These are phyloP conservation scores for Ochotona princeps DNA, from an alignment of 2,113 vertebrate genomes.

Conservation along the genomic window DNA sequence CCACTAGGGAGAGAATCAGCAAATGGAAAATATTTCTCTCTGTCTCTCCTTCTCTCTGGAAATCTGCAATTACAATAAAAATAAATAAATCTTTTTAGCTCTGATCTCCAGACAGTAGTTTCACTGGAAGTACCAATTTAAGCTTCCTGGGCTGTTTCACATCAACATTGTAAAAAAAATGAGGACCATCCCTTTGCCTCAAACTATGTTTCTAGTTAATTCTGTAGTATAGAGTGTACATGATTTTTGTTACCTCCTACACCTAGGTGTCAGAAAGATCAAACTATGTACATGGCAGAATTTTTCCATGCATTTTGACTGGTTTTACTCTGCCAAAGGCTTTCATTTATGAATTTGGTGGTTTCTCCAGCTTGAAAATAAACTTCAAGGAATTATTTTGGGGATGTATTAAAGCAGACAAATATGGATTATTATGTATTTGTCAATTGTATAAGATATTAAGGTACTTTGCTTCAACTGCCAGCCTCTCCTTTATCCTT, in stretches of 20 bases:
- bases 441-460: background rate
- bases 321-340: background rate
- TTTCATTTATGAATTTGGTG: background rate
- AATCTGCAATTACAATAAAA: too few relatives aligned
- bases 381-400: background rate
- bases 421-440: background rate
- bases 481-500: background rate
- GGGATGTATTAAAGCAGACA: background rate
- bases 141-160: background rate
- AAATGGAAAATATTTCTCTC: too few relatives aligned
- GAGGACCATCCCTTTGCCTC: background rate
- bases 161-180: background rate
- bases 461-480: background rate
- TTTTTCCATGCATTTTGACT: background rate
- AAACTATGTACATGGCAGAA: background rate
- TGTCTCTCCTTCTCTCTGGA: too few relatives aligned
- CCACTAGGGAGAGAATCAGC: too few relatives aligned
- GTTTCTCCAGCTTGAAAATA: background rate
- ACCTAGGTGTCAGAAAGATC: accelerated
- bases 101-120: background rate
- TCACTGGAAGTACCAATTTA: background rate
- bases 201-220: background rate
- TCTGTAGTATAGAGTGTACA: background rate
- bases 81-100: too few relatives aligned
- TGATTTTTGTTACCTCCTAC: background rate